Base-by-base conservation (phyloP, 2,888 invertebrate genomes). In the Anarsia innoxiella region DNA sequence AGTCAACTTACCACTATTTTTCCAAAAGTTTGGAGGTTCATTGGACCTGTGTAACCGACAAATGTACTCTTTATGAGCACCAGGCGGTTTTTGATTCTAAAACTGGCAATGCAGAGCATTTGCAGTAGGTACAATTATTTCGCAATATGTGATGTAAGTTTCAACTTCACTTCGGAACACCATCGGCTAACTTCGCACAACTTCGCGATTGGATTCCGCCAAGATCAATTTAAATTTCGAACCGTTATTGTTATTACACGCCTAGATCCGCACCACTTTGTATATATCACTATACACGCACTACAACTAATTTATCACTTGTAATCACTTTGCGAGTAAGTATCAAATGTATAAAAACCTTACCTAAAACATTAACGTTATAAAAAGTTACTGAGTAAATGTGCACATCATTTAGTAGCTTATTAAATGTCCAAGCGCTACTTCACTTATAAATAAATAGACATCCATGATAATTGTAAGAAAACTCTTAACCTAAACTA, bases 261-360 rank as follows among this genome's bases (percentile, higher is more conserved):
- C 66, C 66, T 62, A 60, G 54, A 58, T 82, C 83, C 82, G 84
- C 84, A 84, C 80, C 83, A 84, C 82, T 70, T 59, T 49, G 40
- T 60, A 51, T 57, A 53, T 68, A 61, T 51, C 58, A 64, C 66
- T 73, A 77, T 65, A 75, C 76, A 78, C 77, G 60, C 73, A 65
- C 68, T 82, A 78, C 42, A 49, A 59, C 68, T 78, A 73, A 63
- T 64, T 65, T 82, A 83, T 84, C 83, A 83, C 83, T 75, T 84
- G 67, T 71, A 75, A 83, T 83, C 83, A 83, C 80, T 70, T 79
- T 74, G 77, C 76, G 78, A 78, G 73, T 82, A 71, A 76, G 80
- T 84, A 83, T 83, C 83, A 83, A 84, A 83, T 80, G 83, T 84
- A 82, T 83, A 78, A 83, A 79, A 78, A 66, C 42, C 73, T 82